Conservation (phyloP, 2,113 vertebrate species). For the Otocyon megalotis region DNA sequence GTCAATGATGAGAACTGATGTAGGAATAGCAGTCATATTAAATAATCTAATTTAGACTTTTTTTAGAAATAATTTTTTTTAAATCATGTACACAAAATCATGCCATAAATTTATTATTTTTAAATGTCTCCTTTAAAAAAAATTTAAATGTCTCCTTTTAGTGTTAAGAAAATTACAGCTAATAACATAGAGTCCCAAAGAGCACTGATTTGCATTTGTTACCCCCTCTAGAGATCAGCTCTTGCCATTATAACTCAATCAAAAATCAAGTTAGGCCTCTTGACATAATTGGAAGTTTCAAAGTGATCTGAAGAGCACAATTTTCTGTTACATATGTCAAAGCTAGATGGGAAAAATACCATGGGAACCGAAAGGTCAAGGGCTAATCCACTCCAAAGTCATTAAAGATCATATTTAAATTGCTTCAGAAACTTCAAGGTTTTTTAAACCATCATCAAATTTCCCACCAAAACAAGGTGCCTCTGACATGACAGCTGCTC, state of each 20-base stretch:
- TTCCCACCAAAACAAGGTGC: conserved; percentile 28
- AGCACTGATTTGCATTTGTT: conserved; percentile 70
- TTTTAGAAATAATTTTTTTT: not conserved
- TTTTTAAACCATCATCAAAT: conserved; percentile 67
- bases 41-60: not conserved
- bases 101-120: not conserved
- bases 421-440: conserved; percentile 73
- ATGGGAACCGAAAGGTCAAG: conserved; percentile 83
- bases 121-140: conserved; percentile 26
- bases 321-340: conserved; percentile 84
- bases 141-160: conserved; percentile 26
- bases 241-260: conserved; percentile 80
- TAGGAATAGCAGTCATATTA: not conserved
- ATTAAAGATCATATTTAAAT: conserved; percentile 83
- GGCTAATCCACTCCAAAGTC: conserved; percentile 81
- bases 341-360: conserved; percentile 80
- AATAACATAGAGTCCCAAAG: not conserved
- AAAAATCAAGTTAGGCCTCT: conserved; percentile 81
- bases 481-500: conserved; percentile 21
- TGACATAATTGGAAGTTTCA: conserved; percentile 83
- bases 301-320: conserved; percentile 82
- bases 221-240: conserved; percentile 66
- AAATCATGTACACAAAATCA: not conserved
- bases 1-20: not conserved
- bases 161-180: conserved; percentile 1